A percentile compares a stretch with the other conserved stretches of the same genome.
These are phyloP conservation scores for Heliconius ismenius DNA, from an alignment of 2,888 invertebrate genomes.

Conservation along the genomic window DNA sequence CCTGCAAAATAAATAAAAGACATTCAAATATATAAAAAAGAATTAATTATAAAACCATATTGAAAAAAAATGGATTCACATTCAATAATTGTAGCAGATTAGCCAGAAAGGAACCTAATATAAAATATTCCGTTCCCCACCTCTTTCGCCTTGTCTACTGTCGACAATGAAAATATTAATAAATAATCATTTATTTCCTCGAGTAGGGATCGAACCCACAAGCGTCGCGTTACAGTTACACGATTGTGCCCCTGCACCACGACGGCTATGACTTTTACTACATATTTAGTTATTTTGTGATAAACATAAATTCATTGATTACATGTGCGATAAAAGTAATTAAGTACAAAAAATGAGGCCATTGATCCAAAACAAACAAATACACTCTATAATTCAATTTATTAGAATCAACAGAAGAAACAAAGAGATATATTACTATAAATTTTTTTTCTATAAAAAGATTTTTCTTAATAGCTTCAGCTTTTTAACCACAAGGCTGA, in stretches of 20 bases:
- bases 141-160: too few relatives aligned
- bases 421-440: neutral
- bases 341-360: slow-evolving; percentile 9
- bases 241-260: too few relatives aligned
- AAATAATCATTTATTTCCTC: too few relatives aligned
- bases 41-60: neutral
- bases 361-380: neutral
- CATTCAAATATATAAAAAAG: neutral
- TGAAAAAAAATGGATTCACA: neutral
- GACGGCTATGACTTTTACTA: too few relatives aligned
- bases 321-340: slow-evolving; percentile 7
- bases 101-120: too few relatives aligned
- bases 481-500: too few relatives aligned
- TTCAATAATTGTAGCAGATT: too few relatives aligned
- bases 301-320: neutral
- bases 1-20: slow-evolving; percentile 59
- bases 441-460: neutral
- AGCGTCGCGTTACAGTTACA: too few relatives aligned
- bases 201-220: neutral
- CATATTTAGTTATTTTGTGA: neutral
- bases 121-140: too few relatives aligned
- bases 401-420: neutral
- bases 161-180: too few relatives aligned
- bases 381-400: neutral
- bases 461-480: neutral